phyloP scores from a whole-genome alignment of 2,113 vertebrate species.

The Leptobrachium ailaonicum region DNA sequence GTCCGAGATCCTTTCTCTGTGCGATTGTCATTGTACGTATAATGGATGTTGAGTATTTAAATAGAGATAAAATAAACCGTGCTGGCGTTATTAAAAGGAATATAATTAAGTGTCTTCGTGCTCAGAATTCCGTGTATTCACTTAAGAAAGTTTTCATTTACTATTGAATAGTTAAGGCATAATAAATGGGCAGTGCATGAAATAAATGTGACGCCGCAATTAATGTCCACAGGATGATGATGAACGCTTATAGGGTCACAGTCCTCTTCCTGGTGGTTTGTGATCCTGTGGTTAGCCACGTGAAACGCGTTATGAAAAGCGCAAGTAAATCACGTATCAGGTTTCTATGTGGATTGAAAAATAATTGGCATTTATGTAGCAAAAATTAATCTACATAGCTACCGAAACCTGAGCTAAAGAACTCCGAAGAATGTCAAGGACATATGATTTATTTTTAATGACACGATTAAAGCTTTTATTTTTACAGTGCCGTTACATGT shows the following conservation, averaged over 20 bases:
- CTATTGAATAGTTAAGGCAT: neutral
- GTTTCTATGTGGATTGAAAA: neutral
- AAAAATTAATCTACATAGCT: neutral
- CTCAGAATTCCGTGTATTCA: neutral
- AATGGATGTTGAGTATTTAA: neutral
- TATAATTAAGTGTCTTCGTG: neutral
- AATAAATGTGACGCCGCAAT: neutral
- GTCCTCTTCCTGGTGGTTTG: neutral
- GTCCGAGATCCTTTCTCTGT: neutral
- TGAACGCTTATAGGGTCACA: neutral
- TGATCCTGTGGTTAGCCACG: neutral
- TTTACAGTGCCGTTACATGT: no score
- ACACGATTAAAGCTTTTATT: no score
- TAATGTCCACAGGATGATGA: neutral
- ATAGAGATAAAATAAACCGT: neutral
- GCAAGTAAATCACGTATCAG: neutral
- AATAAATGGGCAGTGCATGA: neutral
- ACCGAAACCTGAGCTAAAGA: no score
- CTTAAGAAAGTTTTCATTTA: neutral
- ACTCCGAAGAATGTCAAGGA: no score
- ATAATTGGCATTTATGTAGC: neutral
- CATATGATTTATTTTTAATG: no score
- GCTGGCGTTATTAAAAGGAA: neutral
- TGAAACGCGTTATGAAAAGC: neutral
- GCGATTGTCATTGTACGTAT: neutral